Percentiles rank a stretch among this genome's conserved stretches.
Evolutionary conservation across 1,140 invertebrate genomes (phyloP).

Genomic region (Halesus radiatus): DNA sequence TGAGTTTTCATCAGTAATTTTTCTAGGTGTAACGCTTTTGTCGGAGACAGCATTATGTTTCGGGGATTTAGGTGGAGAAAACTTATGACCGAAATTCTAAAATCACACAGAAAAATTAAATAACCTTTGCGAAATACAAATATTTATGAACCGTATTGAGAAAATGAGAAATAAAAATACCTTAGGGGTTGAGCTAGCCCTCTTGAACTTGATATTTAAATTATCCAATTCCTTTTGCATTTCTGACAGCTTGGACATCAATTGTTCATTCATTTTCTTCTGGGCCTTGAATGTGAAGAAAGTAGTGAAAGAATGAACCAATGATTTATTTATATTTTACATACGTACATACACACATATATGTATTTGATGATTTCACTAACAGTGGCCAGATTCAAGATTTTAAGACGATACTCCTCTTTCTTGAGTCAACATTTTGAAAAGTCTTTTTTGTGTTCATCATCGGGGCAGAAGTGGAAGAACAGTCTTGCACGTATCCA

Average conservation of each 20-base stretch:
- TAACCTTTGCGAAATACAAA: too few relatives aligned
- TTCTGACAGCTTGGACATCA: conserved; percentile 9
- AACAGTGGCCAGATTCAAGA: too few relatives aligned
- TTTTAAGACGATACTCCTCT: too few relatives aligned
- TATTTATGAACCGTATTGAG: too few relatives aligned
- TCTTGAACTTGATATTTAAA: conserved; percentile 11
- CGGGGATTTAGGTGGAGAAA: neutral
- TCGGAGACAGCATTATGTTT: neutral
- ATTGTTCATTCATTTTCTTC: conserved; percentile 6
- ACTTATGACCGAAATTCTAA: neutral
- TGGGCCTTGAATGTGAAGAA: conserved; percentile 3
- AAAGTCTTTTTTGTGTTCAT: too few relatives aligned
- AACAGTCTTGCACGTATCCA: too few relatives aligned
- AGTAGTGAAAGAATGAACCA: neutral
- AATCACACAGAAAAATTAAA: neutral
- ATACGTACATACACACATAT: too few relatives aligned
- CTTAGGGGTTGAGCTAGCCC: neutral
- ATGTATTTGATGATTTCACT: too few relatives aligned
- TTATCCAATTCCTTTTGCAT: conserved; percentile 25
- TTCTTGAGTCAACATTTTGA: too few relatives aligned
- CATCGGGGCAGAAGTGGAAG: too few relatives aligned
- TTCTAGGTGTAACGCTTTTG: neutral
- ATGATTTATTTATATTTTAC: too few relatives aligned
- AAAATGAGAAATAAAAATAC: neutral
- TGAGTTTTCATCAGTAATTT: neutral